A percentile compares a stretch with the other conserved stretches of the same genome.
Conservation (phyloP, 2,888 invertebrate genomes). For the Drosophila ezoana region DNA sequence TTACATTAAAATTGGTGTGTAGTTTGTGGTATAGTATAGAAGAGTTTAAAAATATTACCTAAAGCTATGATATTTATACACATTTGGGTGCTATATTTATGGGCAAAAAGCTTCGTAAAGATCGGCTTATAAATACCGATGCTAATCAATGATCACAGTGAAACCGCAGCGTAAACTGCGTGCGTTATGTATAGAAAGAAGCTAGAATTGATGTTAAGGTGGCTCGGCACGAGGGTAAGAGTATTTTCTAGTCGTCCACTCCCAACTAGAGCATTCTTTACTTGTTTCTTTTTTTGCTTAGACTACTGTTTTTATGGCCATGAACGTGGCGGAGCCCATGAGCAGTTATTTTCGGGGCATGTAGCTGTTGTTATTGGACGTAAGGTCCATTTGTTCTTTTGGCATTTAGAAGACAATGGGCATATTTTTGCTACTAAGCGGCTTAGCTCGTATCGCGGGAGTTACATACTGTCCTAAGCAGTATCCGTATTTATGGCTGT, state of each 20-base stretch:
- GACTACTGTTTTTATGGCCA: conserved; percentile 56
- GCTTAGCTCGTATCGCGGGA: conserved; percentile 49
- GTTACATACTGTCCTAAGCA: conserved; percentile 15
- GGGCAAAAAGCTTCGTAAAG: too few relatives aligned
- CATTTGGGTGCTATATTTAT: too few relatives aligned
- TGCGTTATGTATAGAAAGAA: too few relatives aligned
- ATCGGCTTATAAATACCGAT: too few relatives aligned
- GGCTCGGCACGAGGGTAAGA: not conserved
- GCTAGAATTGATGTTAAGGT: too few relatives aligned
- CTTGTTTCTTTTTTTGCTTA: conserved; percentile 13
- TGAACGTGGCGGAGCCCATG: conserved; percentile 11
- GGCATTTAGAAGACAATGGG: conserved; percentile 35
- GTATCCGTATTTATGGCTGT: conserved; percentile 56
- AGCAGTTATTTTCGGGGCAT: conserved; percentile 5
- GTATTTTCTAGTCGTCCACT: not conserved
- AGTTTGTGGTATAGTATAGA: too few relatives aligned
- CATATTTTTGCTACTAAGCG: conserved; percentile 56
- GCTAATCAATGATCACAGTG: too few relatives aligned
- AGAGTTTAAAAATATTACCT: too few relatives aligned
- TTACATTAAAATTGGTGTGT: too few relatives aligned
- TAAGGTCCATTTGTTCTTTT: conserved; percentile 44
- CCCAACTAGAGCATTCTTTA: not conserved
- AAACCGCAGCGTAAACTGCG: too few relatives aligned
- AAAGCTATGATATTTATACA: too few relatives aligned
- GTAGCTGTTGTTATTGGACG: conserved; percentile 8